Base-by-base conservation (phyloP, 2,797 vertebrate species). In the Phrynocephalus guinanensis region DNA sequence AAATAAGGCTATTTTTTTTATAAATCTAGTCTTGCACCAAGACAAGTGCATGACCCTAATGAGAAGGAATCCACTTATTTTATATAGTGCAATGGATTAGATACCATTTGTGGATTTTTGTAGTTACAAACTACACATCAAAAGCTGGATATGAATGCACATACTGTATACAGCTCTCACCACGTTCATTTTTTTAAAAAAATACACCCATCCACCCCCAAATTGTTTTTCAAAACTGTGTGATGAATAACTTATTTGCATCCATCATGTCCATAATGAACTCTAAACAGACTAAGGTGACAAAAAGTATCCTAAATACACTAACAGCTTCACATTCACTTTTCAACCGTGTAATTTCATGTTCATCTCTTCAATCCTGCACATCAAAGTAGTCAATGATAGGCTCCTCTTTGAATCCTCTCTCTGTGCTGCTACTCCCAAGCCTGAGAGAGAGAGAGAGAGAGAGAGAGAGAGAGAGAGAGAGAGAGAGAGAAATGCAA, bases 351-450 rank as follows among this genome's bases (percentile, higher is more conserved):
- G 66, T n/a, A 68, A 92, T 82, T 86, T 6, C 56, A 28, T 71
- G 91, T 67, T 88, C 88, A 86, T 82, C 78, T 48, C 71, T 90
- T 98, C 94, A 99, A 94, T 99, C 99, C 93, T 99, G 98, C 89
- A 99, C 98, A 92, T 99, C 99, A 94, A 99, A 99, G 95, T 99
- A 99, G 96, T 99, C 99, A 75, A 99, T 98, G n/a, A 97, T 84
- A 1, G 98, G 97, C 89, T 99, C 98, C 85, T 98, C 98, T 94
- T 98, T 98, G 60, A 96, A 91, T 75, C 97, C 95, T 95, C 97
- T 98, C n/a, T 97, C 97, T 96, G 97, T 97, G 94, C 95, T 94
- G 91, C 93, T 95, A 90, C 91, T 94, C 56, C 96, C 96, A 90
- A 93, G 89, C 95, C 98, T 99, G 94, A 80, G 95, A 44, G 38